Base-by-base conservation (phyloP, 2,113 vertebrate species). In the Mormyrus iriodes region DNA sequence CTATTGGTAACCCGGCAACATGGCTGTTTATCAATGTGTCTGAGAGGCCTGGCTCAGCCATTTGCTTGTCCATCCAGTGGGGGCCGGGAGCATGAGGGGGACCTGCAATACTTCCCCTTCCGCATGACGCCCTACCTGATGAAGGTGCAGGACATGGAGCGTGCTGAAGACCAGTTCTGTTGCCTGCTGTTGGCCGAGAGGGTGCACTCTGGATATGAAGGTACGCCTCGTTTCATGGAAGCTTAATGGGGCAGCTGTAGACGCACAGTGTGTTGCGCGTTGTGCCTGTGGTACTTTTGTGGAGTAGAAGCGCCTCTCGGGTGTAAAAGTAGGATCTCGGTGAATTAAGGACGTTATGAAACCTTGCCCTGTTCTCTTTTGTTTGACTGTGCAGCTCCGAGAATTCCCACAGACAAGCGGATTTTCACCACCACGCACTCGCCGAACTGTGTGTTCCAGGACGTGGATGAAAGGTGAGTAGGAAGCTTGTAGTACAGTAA, bases 121-220 rank as follows among this genome's bases (percentile, higher is more conserved):
- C 96, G 97, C 73, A 97, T 99, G 97, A 99, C 97, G 0, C 98
- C 98, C 3, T 99, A 98, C 93, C 95, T 97, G 92, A 97, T 97
- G 95, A 97, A 97, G 94, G 97, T 98, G 86, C 96, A 96, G 83
- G 96, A 96, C 90, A 94, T 88, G 0, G 96, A 92, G 31, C 95
- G 95, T 12, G 90, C 95, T 0, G 96, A 96, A 79, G 96, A 97
- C 90, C 97, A 98, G 93, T 97, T 97, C 90, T 98, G 97, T 95
- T 99, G 98, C 92, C 95, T 99, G 89, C 93, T 99, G 90, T 96
- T 99, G 94, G 98, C 98, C 3, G 98, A 99, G 94, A 96, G 96
- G 89, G 97, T 99, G 87, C 98, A 98, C 95, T 99, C 98, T 0
- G 98, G 98, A 87, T 99, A 99, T 58, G 98, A 99, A 95, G 98